These are phyloP conservation scores for Streblospio benedicti DNA, from an alignment of 1,140 invertebrate species.

Conservation along the genomic window DNA sequence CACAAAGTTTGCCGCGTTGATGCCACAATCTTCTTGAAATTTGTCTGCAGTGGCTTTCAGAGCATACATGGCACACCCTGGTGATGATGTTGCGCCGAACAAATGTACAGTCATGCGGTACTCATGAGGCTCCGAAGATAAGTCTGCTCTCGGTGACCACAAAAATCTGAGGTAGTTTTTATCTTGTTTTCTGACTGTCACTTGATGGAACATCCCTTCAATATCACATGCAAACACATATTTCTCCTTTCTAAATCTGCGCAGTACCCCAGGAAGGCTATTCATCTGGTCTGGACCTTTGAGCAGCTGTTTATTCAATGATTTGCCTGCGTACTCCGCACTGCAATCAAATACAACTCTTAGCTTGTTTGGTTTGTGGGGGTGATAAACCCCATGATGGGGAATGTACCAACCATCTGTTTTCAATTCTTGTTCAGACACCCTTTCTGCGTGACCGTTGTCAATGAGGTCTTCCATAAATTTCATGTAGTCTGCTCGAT, in stretches of 20 bases:
- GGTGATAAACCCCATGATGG: constrained; percentile 21
- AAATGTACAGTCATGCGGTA: constrained; percentile 9
- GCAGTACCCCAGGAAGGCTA: constrained; percentile 17
- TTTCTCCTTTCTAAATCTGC: constrained; percentile 6
- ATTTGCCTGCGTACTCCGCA: constrained; percentile 14
- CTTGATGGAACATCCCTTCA: constrained; percentile 23
- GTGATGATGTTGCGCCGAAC: constrained; percentile 17
- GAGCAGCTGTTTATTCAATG: constrained; percentile 16
- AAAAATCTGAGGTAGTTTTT: constrained; percentile 18
- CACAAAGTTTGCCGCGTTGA: background rate
- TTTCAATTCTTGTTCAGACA: too few species aligned
- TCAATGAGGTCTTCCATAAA: too few species aligned
- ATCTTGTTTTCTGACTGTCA: constrained; percentile 1
- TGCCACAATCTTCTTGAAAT: background rate
- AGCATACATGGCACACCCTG: constrained; percentile 17
- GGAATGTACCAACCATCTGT: constrained; percentile 23
- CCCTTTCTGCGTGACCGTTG: too few species aligned
- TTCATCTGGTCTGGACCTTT: constrained; percentile 22
- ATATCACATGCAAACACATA: constrained; percentile 19
- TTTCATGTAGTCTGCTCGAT: too few species aligned
- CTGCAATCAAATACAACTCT: constrained; percentile 22
- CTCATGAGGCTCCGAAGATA: too few species aligned
- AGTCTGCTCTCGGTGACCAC: constrained; percentile 20
- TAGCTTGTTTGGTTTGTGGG: constrained; percentile 18
- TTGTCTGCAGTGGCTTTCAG: too few species aligned